phyloP scores from a whole-genome alignment of 2,797 vertebrate species.

The Lacerta bilineata region DNA sequence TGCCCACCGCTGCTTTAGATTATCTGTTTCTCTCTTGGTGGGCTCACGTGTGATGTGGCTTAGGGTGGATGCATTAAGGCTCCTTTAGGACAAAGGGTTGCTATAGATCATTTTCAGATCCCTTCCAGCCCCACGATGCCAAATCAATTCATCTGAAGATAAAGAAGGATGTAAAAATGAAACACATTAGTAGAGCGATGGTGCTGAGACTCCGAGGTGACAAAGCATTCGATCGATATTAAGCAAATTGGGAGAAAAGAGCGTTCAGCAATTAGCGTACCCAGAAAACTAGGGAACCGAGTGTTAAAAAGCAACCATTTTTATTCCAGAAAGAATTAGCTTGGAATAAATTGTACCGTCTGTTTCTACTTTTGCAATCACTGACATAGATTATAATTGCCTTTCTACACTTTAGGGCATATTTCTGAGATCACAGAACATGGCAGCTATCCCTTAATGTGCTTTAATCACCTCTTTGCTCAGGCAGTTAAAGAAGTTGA shows the following conservation, averaged over 20 bases:
- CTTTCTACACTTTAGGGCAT: constrained; percentile 25
- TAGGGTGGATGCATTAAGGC: not conserved
- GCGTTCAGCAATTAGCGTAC: not conserved
- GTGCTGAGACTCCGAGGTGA: not conserved
- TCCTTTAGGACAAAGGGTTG: not conserved
- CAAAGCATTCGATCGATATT: not conserved
- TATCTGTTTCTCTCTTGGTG: not conserved
- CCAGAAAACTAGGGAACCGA: not conserved
- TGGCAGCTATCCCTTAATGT: constrained; percentile 25
- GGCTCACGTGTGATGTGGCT: not conserved
- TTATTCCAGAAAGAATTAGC: constrained; percentile 23
- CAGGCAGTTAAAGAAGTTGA: not conserved
- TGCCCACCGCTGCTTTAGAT: not conserved
- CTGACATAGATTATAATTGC: constrained; percentile 32
- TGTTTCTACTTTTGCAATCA: constrained; percentile 19
- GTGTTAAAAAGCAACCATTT: constrained; percentile 22
- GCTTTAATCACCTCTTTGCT: constrained; percentile 28
- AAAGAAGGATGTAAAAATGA: not conserved
- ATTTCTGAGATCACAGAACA: constrained; percentile 33
- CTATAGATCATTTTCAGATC: not conserved
- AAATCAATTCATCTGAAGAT: not conserved
- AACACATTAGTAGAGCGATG: not conserved
- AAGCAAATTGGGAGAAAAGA: not conserved
- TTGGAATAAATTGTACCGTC: constrained; percentile 10
- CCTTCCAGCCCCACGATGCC: not conserved